Evolutionary conservation across 2,797 vertebrate genomes (phyloP), one percentile per base, ranked within the genome.

Genomic region (Acipenser ruthenus): DNA sequence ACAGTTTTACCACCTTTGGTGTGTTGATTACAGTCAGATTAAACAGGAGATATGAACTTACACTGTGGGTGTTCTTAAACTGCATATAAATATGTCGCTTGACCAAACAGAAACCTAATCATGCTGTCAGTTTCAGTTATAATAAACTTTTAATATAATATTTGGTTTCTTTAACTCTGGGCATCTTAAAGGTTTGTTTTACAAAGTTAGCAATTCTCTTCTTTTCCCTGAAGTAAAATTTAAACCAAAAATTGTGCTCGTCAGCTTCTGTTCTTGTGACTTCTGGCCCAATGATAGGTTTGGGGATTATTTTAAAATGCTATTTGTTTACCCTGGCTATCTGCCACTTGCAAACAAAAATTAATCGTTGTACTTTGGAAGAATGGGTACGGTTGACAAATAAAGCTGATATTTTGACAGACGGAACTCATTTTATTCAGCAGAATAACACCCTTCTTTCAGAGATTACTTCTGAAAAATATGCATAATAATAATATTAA

Each of bases 251-350:
- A 50, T 65, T 55, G 64, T 47, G 12, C 53, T 66, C 11, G 9
- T 23, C 49, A 8, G 53, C 53, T 48, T 11, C 53, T 9, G n/a
- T 66, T 49, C 65, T 15, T 18, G 65, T 56, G 8, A 58, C 12
- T 9, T 8, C 47, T 4, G 12, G 65, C 53, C 55, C 49, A 58
- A 66, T 66, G 53, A 4, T 58, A 13, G 55, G 15, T 8, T 59
- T 15, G 65, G 55, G 53, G 55, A 59, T 66, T 66, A n/a, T 59
- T 15, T 59, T 47, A 49, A 66, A 66, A 66, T 50, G 65, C 53
- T 66, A 52, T 23, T 37, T 65, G 58, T 69, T 69, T 69, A n/a
- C 37, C 13, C 50, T 69, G 68, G 64, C 62, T 37, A 51, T 56
- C 37, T 65, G 23, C 51, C 18, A 49, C 37, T 12, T 13, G 49